phyloP scores from a whole-genome alignment of 2,113 vertebrate genomes.

The Donacobius atricapilla region DNA sequence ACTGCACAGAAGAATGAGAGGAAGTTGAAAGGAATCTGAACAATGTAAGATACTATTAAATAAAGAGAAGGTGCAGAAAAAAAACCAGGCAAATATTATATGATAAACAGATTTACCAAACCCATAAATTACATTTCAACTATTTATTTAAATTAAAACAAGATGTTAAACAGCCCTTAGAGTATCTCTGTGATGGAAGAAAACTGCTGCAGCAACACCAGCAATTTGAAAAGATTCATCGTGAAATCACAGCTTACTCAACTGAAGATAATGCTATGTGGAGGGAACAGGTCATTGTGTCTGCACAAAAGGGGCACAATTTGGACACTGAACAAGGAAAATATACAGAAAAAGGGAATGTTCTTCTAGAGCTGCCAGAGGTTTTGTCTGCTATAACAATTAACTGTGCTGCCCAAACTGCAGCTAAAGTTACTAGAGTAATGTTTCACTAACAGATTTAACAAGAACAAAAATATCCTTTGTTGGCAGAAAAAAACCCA shows the following conservation, averaged over 20 bases:
- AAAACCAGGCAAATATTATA: background rate
- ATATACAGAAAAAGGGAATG: background rate
- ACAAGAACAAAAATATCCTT: background rate
- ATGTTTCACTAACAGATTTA: background rate
- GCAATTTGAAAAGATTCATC: slow-evolving; percentile 22
- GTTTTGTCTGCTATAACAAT: slow-evolving; percentile 68
- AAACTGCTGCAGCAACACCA: slow-evolving; percentile 70
- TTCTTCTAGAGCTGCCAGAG: slow-evolving; percentile 69
- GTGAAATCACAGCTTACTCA: background rate
- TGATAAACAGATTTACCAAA: background rate
- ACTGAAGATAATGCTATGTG: slow-evolving; percentile 1
- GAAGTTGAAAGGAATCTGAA: background rate
- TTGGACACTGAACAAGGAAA: slow-evolving; percentile 40
- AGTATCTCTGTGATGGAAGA: slow-evolving; percentile 53
- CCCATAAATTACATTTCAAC: slow-evolving; percentile 25
- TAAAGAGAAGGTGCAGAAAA: background rate
- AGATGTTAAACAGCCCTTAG: slow-evolving; percentile 20
- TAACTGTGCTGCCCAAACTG: slow-evolving; percentile 35
- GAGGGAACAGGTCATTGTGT: background rate
- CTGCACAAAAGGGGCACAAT: slow-evolving; percentile 39
- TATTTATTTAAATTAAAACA: slow-evolving; percentile 36
- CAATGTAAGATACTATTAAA: background rate
- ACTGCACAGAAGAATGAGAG: background rate
- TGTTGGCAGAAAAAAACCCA: background rate
- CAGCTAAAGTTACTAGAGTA: background rate